Percentiles rank a stretch among this genome's conserved stretches.
phyloP scores from a whole-genome alignment of 2,113 vertebrate species.

The Pelmatolapia mariae region DNA sequence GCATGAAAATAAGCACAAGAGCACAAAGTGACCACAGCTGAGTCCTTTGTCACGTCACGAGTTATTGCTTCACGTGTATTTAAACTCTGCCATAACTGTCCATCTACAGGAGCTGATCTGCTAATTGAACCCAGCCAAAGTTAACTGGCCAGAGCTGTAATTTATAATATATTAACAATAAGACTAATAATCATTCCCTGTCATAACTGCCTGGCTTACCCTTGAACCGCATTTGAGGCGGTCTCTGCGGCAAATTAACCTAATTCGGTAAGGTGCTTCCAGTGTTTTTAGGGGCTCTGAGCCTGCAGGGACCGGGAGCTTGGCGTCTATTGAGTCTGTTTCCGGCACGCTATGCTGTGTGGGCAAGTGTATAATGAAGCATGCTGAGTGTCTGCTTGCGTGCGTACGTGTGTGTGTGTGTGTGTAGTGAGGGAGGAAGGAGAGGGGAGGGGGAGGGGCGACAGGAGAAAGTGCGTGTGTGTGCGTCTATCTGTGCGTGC shows the following conservation, averaged over 20 bases:
- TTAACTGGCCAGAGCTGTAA: not conserved
- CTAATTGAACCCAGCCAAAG: not conserved
- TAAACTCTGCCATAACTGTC: not conserved
- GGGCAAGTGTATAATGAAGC: conserved; percentile 68
- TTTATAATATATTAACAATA: not conserved
- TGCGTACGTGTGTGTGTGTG: conserved; percentile 10
- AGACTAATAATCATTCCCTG: not conserved
- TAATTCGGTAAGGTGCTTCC: conserved; percentile 61
- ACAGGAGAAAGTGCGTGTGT: conserved; percentile 1
- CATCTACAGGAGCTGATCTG: not conserved
- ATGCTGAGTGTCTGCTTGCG: conserved; percentile 52
- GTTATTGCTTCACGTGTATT: not conserved
- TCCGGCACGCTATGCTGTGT: conserved; percentile 71
- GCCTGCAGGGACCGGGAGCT: conserved; percentile 56
- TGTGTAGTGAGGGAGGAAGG: not conserved
- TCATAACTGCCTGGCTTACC: not conserved
- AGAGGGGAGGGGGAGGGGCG: conserved; percentile 9
- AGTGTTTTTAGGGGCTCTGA: conserved; percentile 55
- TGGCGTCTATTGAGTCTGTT: conserved; percentile 62
- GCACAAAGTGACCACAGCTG: not conserved
- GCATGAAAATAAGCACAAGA: not conserved
- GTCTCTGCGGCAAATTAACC: conserved; percentile 46
- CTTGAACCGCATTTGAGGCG: conserved; percentile 18
- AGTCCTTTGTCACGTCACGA: not conserved
- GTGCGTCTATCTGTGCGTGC: conserved; percentile 10